A percentile compares a stretch with the other conserved stretches of the same genome.
These are phyloP conservation scores for Phocoena phocoena DNA, from an alignment of 2,113 vertebrate species.

Conservation along the genomic window DNA sequence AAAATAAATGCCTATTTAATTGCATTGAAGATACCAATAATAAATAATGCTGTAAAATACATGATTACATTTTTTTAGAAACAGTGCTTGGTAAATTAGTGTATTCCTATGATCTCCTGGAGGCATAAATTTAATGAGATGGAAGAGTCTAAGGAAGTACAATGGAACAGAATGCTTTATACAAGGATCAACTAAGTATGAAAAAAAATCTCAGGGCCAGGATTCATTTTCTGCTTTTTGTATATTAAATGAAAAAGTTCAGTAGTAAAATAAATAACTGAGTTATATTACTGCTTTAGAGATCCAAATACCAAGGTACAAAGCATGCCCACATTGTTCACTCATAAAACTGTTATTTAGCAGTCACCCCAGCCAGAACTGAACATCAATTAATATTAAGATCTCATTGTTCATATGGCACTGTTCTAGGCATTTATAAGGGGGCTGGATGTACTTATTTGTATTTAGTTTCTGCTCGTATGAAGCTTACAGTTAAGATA, in stretches of 20 bases:
- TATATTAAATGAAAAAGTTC: constrained; percentile 23
- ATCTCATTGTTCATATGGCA: constrained; percentile 8
- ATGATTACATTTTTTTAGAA: neutral
- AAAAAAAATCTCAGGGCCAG: neutral
- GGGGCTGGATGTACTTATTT: constrained; percentile 30
- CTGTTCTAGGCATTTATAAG: constrained; percentile 31
- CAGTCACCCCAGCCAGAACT: neutral
- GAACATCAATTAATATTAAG: constrained; percentile 43
- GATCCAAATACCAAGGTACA: neutral
- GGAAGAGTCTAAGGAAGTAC: neutral
- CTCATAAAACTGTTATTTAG: constrained; percentile 25
- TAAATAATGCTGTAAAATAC: neutral
- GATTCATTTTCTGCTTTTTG: constrained; percentile 27
- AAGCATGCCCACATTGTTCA: neutral
- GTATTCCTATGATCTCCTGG: neutral
- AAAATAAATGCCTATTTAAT: neutral
- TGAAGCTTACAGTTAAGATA: constrained; percentile 37
- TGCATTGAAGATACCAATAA: neutral
- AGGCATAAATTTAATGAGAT: neutral
- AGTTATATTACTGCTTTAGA: neutral
- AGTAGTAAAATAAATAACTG: neutral
- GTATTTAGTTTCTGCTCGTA: constrained; percentile 52
- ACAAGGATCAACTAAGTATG: neutral
- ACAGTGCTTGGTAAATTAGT: neutral
- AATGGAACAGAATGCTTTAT: neutral